A percentile compares a stretch with the other conserved stretches of the same genome.
Conservation (phyloP, 2,888 invertebrate species). For the Aporophyla nigra region DNA sequence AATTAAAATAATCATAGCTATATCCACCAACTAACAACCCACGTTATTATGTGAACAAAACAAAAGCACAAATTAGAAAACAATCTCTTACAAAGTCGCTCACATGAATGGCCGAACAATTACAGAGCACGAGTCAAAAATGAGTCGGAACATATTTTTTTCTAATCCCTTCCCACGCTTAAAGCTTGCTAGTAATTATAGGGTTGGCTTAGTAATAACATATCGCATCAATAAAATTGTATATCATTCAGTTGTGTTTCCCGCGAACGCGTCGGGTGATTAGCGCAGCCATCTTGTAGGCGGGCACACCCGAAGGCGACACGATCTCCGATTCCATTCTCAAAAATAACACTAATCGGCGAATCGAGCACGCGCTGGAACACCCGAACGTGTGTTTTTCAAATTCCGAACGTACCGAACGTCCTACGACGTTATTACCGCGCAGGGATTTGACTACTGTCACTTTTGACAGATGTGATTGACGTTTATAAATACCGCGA, state of each 20-base stretch:
- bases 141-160: constrained; percentile 83
- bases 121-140: constrained; percentile 88
- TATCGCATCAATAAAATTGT: constrained; percentile 90
- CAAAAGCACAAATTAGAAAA: constrained; percentile 79
- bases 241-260: constrained; percentile 88
- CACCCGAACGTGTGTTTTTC: constrained; percentile 89
- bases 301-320: constrained; percentile 89
- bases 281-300: constrained; percentile 91
- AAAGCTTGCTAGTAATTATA: constrained; percentile 87
- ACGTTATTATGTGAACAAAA: constrained; percentile 69
- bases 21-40: constrained; percentile 63
- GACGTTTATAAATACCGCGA: constrained; percentile 88
- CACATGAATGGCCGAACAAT: constrained; percentile 84
- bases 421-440: constrained; percentile 87
- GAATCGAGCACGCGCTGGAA: constrained; percentile 88
- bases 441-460: constrained; percentile 89
- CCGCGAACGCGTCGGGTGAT: constrained; percentile 88
- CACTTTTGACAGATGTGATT: constrained; percentile 89
- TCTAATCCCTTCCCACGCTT: constrained; percentile 90
- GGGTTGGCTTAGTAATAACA: constrained; percentile 89
- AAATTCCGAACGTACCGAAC: constrained; percentile 83
- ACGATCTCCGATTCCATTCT: constrained; percentile 90
- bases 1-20: constrained; percentile 65
- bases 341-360: constrained; percentile 90
- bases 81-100: constrained; percentile 78